phyloP scores from a whole-genome alignment of 2,888 invertebrate species.

The Ligdia adustata region DNA sequence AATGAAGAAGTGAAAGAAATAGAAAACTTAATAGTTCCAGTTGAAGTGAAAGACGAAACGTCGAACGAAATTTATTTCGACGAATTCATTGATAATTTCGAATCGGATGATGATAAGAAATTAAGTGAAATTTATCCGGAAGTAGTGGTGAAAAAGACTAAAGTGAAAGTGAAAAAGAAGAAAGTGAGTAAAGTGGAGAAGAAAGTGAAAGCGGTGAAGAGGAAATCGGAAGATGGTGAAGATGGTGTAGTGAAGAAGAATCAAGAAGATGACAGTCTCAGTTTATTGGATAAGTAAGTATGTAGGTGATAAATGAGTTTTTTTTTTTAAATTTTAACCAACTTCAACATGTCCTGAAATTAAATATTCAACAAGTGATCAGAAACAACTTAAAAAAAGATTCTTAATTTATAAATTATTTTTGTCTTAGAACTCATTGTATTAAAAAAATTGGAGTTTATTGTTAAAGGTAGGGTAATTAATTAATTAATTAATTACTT shows the following conservation, averaged over 20 bases:
- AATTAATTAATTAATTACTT: too few species aligned
- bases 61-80: slow-evolving; percentile 60
- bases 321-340: too few species aligned
- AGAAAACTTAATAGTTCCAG: slow-evolving; percentile 34
- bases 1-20: background rate
- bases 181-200: slow-evolving; percentile 41
- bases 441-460: too few species aligned
- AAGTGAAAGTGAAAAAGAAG: slow-evolving; percentile 36
- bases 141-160: slow-evolving; percentile 36
- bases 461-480: too few species aligned
- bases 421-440: too few species aligned
- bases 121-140: slow-evolving; percentile 57
- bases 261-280: slow-evolving; percentile 35
- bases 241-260: slow-evolving; percentile 34
- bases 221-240: slow-evolving; percentile 24
- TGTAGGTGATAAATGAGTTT: background rate
- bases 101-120: slow-evolving; percentile 57
- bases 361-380: too few species aligned
- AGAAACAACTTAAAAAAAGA: too few species aligned
- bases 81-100: slow-evolving; percentile 53
- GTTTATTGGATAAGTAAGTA: slow-evolving; percentile 53
- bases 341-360: too few species aligned
- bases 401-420: too few species aligned
- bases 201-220: slow-evolving; percentile 31
- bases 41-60: slow-evolving; percentile 54